Conservation (phyloP, 2,888 invertebrate species). For the Metacarcinus magister region DNA sequence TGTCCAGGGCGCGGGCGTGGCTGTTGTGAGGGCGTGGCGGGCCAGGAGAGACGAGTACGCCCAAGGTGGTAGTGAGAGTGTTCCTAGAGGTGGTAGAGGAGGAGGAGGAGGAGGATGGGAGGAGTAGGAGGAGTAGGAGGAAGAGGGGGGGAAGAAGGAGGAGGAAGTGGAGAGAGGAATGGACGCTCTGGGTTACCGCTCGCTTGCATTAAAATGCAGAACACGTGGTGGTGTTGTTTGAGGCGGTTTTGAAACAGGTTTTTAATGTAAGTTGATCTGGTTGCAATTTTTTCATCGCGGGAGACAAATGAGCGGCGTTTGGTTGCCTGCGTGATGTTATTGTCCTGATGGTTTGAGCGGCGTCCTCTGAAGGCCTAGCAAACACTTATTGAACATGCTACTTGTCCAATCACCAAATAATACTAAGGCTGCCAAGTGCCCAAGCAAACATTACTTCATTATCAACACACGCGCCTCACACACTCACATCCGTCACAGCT, state of each 20-base stretch:
- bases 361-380: background rate
- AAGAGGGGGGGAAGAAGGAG: background rate
- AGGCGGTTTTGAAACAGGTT: conserved; percentile 54
- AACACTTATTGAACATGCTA: background rate
- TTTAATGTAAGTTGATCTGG: conserved; percentile 55
- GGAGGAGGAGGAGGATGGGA: background rate
- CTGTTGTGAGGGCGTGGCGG: background rate
- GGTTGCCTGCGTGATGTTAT: conserved; percentile 63
- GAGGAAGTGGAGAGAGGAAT: background rate
- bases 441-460: no score
- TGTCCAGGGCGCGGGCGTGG: background rate
- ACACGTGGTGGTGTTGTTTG: conserved; percentile 38
- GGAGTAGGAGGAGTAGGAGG: background rate
- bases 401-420: background rate
- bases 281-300: conserved; percentile 13
- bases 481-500: background rate
- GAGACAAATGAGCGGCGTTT: conserved; percentile 55
- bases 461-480: background rate
- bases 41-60: background rate
- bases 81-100: background rate
- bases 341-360: background rate
- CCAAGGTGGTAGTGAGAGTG: background rate
- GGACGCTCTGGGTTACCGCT: background rate
- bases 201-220: conserved; percentile 47
- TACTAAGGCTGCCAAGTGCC: background rate